Evolutionary conservation across 2,888 invertebrate genomes (phyloP).

Genomic region (Xylota sylvarum): DNA sequence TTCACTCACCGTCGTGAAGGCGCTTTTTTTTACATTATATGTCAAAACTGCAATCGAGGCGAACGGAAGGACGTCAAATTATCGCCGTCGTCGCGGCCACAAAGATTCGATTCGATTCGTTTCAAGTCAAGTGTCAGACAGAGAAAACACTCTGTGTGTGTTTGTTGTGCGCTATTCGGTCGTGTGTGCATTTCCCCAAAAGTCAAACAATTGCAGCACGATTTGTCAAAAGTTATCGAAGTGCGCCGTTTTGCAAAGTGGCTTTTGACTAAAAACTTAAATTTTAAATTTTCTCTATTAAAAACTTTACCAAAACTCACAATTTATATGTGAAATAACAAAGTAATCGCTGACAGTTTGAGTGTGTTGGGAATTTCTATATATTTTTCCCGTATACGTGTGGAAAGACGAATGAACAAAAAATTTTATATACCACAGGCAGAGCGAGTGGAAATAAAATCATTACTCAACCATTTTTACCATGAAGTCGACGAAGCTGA

Average conservation of each 20-base stretch:
- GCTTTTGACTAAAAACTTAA: constrained; percentile 5
- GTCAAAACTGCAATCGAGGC: constrained; percentile 62
- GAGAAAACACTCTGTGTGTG: constrained; percentile 50
- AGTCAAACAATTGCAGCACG: constrained; percentile 58
- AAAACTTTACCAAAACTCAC: constrained; percentile 28
- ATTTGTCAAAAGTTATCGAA: constrained; percentile 58
- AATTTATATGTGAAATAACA: constrained; percentile 50
- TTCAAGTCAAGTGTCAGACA: constrained; percentile 46
- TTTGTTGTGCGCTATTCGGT: constrained; percentile 24
- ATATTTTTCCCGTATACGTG: constrained; percentile 58
- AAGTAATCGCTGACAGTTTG: constrained; percentile 60
- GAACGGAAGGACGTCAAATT: constrained; percentile 61
- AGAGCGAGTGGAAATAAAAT: constrained; percentile 69
- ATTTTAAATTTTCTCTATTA: constrained; percentile 40
- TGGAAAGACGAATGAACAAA: constrained; percentile 56
- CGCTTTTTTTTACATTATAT: constrained; percentile 50
- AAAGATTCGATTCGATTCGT: constrained; percentile 42
- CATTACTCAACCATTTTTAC: constrained; percentile 73
- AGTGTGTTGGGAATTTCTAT: constrained; percentile 55
- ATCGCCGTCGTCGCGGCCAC: constrained; percentile 34
- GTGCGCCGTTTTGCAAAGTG: constrained; percentile 10
- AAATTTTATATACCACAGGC: constrained; percentile 60
- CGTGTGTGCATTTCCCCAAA: constrained; percentile 57
- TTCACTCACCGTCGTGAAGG: constrained; percentile 47
- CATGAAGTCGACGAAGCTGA: constrained; percentile 62